Evolutionary conservation across 1,140 invertebrate species (phyloP).

Genomic region (Formica exsecta): DNA sequence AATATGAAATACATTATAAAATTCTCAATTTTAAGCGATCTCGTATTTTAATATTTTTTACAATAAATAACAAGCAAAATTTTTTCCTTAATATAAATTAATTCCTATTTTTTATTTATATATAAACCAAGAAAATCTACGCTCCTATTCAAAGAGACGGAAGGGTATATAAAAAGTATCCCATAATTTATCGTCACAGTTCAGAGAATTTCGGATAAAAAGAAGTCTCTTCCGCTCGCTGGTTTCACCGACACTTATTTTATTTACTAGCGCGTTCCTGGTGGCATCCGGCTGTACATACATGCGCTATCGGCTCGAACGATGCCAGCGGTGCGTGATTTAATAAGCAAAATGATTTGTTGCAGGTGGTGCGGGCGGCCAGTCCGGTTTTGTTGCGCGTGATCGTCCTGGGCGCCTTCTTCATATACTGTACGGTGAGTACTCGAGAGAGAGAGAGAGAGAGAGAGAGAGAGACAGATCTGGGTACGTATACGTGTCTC

Average conservation of each 20-base stretch:
- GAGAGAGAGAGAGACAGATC: too few relatives aligned
- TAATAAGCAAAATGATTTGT: constrained; percentile 50
- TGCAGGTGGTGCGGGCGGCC: constrained; percentile 96
- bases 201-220: constrained; percentile 3
- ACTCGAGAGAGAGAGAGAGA: too few relatives aligned
- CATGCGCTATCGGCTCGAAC: neutral
- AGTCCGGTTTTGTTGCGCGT: constrained; percentile 96
- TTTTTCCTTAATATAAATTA: too few relatives aligned
- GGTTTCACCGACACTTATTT: constrained; percentile 25
- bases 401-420: constrained; percentile 96
- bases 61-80: too few relatives aligned
- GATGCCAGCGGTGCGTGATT: constrained; percentile 25
- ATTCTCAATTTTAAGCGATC: too few relatives aligned
- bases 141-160: too few relatives aligned
- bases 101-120: too few relatives aligned
- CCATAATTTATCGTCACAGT: neutral
- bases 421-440: constrained; percentile 96
- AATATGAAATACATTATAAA: too few relatives aligned
- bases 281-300: neutral
- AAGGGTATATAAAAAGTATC: too few relatives aligned
- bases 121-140: neutral
- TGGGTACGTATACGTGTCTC: too few relatives aligned
- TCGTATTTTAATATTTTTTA: too few relatives aligned
- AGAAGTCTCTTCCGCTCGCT: constrained; percentile 10
- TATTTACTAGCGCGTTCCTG: constrained; percentile 19